Base-by-base conservation (phyloP, 2,888 invertebrate species). In the Stomorhina lunata region DNA sequence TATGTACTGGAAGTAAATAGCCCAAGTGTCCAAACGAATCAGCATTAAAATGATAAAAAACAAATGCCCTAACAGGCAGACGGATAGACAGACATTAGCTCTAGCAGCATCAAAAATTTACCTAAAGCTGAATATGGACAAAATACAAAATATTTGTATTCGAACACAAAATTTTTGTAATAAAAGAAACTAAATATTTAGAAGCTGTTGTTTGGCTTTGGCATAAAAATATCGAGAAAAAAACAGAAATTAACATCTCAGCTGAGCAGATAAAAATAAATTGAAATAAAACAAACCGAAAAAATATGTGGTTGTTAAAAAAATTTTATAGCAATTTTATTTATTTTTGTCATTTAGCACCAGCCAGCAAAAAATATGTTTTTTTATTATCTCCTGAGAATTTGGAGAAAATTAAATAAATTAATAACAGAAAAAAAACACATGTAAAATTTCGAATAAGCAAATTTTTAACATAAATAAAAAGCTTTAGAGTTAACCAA, bases 1-100 rank as follows among this genome's bases (percentile, higher is more conserved):
- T 86, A 86, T 86, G 85, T 85, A 84, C 84, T 85, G 86, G 85
- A 86, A 86, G 80, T 82, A 84, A 84, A 76, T 79, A 81, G 78
- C 77, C 78, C 78, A 75, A n/a, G n/a, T n/a, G 76, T 80, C 80
- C 59, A 82, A 82, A 79, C 79, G 82, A 71, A 82, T 82, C 75
- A 84, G 66, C 66, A 81, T 81, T 79, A 69, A 75, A 69, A 61
- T 63, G 15, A 4, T 43, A 40, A 77, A 53, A 68, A 12, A 68
- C 22, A 80, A 65, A 57, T 40, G 4, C n/a, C n/a, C 29, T 20
- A 29, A 66, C 34, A 57, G 4, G 22, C 57, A 43, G 29, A 43
- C n/a, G 7, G 7, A 22, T 29, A 45, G 17, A n/a, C n/a, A n/a
- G n/a, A 22, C 25, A 29, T 1, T n/a, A n/a, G n/a, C n/a, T n/a